Base-by-base conservation (phyloP, 2,888 invertebrate species). In the Carpatolechia fugitivella region DNA sequence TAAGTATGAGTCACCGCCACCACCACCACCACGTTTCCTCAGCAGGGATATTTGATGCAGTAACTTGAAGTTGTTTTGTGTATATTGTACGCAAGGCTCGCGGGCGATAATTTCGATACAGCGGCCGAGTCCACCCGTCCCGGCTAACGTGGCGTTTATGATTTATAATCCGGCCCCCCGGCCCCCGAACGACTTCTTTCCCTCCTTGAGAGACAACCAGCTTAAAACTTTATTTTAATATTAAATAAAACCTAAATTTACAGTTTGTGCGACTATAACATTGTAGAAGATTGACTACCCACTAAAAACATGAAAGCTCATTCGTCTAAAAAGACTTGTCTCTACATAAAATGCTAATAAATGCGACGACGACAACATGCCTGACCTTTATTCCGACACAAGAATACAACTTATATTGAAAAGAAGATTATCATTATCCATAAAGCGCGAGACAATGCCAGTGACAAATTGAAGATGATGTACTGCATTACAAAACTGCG, bases 111-210 rank as follows among this genome's bases (percentile, higher is more conserved):
- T 86, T 88, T 85, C 74, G 81, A 82, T 84, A 77, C 80, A 66
- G 76, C 69, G 67, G 67, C 72, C 76, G 76, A 72, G 72, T 11
- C 6, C 40, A 7, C 33, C 31, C 18, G 16, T 18, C 31, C 65
- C 67, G 70, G 68, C 78, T 82, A 81, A 85, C 84, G 80, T 84
- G 88, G 85, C 86, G 81, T 79, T 82, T 86, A 85, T 88, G 88
- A 87, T 88, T 88, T 88, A 88, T 86, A 87, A 85, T 83, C 85
- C 78, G 76, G 82, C 76, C 83, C 70, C 77, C 85, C 77, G 76
- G 81, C 75, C 82, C 70, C 77, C 24, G 6, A 24, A 24, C 24
- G 24, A 24, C 6, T 24, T 24, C 24, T 24, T 24, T 24, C 3
- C 24, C 24, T 24, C 24, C 24, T 24, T 73, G 76, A 78, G 80